These are phyloP conservation scores for Nomada ferruginata DNA, from an alignment of 2,888 invertebrate species.

Conservation along the genomic window DNA sequence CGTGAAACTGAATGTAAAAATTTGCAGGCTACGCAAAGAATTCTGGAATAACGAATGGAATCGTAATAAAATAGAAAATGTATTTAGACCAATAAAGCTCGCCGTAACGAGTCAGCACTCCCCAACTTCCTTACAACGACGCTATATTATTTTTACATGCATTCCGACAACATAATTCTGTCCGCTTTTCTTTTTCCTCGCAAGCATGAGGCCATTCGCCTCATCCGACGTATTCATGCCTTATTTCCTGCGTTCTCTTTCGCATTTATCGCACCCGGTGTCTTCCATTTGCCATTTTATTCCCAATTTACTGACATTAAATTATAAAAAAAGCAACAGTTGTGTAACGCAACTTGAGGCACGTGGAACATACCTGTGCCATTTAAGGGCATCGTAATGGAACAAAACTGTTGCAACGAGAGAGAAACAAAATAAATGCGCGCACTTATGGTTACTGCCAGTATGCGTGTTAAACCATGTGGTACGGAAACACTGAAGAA, in stretches of 20 bases:
- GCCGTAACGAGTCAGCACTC: neutral
- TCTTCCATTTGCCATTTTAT: constrained; percentile 6
- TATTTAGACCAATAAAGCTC: constrained; percentile 11
- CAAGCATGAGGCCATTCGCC: neutral
- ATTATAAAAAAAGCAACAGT: neutral
- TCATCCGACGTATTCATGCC: neutral
- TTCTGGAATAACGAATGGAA: constrained; percentile 2
- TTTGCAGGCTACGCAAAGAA: neutral
- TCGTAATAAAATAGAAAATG: constrained; percentile 23
- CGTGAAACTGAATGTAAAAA: neutral
- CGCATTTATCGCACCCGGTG: neutral
- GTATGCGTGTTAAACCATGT: too few relatives aligned
- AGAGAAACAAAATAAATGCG: neutral
- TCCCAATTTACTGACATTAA: constrained; percentile 10
- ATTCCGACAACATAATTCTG: constrained; percentile 11
- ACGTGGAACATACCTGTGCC: neutral
- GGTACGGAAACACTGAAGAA: neutral
- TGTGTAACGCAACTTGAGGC: neutral
- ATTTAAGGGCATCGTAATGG: neutral
- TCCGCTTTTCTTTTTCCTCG: neutral
- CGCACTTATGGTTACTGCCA: neutral
- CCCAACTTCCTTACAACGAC: constrained; percentile 14
- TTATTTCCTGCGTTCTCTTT: neutral
- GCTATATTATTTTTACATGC: constrained; percentile 25
- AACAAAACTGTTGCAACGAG: neutral